These are phyloP conservation scores for Rhysida immarginata DNA, from an alignment of 1,140 invertebrate species.

Conservation along the genomic window DNA sequence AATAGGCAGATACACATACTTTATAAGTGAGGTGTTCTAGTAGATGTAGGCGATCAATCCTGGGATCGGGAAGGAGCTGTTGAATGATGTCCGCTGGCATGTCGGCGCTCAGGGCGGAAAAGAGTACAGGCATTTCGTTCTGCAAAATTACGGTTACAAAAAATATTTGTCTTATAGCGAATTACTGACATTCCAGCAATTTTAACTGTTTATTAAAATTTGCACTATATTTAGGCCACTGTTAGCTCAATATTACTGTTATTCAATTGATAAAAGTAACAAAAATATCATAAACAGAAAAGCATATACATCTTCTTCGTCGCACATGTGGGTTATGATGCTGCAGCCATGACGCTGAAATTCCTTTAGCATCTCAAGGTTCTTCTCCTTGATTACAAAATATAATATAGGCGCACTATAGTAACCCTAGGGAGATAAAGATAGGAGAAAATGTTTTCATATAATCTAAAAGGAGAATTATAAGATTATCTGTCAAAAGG, in stretches of 20 bases:
- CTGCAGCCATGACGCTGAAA: not conserved
- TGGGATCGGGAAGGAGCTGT: not conserved
- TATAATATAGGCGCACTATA: not conserved
- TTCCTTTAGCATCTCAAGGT: not conserved
- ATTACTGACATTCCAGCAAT: too few relatives aligned
- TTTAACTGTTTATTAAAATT: too few relatives aligned
- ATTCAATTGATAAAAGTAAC: too few relatives aligned
- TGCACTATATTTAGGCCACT: too few relatives aligned
- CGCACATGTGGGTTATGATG: not conserved
- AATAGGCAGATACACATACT: not conserved
- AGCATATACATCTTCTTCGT: not conserved
- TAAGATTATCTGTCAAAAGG: too few relatives aligned
- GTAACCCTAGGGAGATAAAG: too few relatives aligned
- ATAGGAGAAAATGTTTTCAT: too few relatives aligned
- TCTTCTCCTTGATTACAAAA: slow-evolving; percentile 1
- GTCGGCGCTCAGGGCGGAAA: not conserved
- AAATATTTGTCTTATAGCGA: too few relatives aligned
- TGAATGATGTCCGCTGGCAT: not conserved
- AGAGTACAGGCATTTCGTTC: not conserved
- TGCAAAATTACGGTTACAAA: too few relatives aligned
- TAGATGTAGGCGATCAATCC: not conserved
- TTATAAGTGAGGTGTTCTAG: not conserved
- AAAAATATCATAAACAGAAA: too few relatives aligned
- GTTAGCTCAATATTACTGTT: too few relatives aligned
- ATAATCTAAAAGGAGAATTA: too few relatives aligned